Conservation (phyloP, 92 coral and sea anemone genomes). For the Virgularia gustaviana region DNA sequence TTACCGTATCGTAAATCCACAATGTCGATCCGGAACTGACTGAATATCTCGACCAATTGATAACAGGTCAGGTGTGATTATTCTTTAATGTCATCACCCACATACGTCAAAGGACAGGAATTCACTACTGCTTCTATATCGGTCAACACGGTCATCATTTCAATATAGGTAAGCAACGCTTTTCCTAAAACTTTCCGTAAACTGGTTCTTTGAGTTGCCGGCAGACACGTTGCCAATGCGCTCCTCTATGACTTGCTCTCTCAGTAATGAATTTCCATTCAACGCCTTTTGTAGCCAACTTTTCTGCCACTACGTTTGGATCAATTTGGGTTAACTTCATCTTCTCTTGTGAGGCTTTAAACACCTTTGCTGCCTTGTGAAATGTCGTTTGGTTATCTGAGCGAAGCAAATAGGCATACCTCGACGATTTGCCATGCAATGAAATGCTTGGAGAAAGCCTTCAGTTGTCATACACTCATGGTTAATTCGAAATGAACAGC, state of each 20-base stretch:
- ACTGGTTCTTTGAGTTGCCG: slow-evolving; percentile 32
- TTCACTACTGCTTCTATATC: too few species aligned
- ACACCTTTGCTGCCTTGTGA: not conserved
- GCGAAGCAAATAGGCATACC: not conserved
- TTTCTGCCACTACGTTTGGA: slow-evolving; percentile 16
- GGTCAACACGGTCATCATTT: slow-evolving; percentile 21
- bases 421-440: not conserved
- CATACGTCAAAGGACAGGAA: too few species aligned
- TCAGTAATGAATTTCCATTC: slow-evolving; percentile 32
- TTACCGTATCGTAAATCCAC: too few species aligned
- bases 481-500: slow-evolving; percentile 1
- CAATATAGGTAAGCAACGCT: slow-evolving; percentile 20
- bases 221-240: slow-evolving; percentile 37
- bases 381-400: not conserved
- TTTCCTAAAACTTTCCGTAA: slow-evolving; percentile 28
- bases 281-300: slow-evolving; percentile 2
- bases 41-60: too few species aligned
- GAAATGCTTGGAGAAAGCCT: too few species aligned
- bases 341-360: not conserved
- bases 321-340: slow-evolving; percentile 22
- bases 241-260: slow-evolving; percentile 36
- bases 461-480: not conserved
- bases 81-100: too few species aligned
- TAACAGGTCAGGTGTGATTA: too few species aligned
- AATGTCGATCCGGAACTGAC: too few species aligned